Evolutionary conservation across 1,140 invertebrate species (phyloP).

Genomic region (Elymnias hypermnestra): DNA sequence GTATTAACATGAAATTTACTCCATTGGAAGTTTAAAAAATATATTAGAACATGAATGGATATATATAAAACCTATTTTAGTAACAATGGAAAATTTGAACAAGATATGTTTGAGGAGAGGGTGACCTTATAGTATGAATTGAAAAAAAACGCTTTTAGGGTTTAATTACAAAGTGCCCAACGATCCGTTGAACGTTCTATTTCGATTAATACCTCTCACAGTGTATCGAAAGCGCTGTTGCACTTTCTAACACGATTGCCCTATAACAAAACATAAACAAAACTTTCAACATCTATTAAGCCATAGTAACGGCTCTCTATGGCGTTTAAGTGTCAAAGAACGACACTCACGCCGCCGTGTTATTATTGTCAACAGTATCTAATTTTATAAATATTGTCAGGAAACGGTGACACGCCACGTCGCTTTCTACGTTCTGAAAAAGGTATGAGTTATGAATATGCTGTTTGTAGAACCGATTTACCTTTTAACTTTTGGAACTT

Average conservation of each 20-base stretch:
- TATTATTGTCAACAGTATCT: constrained; percentile 13
- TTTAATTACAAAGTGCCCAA: constrained; percentile 8
- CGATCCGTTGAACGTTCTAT: constrained; percentile 15
- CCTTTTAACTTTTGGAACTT: too few relatives aligned
- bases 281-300: constrained; percentile 34
- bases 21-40: too few relatives aligned
- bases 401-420: constrained; percentile 35
- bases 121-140: too few relatives aligned
- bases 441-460: constrained; percentile 34
- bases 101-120: too few relatives aligned
- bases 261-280: constrained; percentile 35
- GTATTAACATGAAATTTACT: too few relatives aligned
- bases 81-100: too few relatives aligned
- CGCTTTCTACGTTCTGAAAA: constrained; percentile 33
- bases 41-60: too few relatives aligned
- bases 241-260: constrained; percentile 54
- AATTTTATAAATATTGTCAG: constrained; percentile 42
- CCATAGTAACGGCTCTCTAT: constrained; percentile 7
- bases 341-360: constrained; percentile 1
- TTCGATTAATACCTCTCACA: constrained; percentile 36
- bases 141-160: neutral
- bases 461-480: constrained; percentile 38
- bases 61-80: too few relatives aligned
- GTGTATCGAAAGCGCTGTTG: constrained; percentile 38
- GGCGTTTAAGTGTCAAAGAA: neutral